A percentile compares a stretch with the other conserved stretches of the same genome.
Conservation (phyloP, 2,113 vertebrate species). For the Notiomystis cincta region DNA sequence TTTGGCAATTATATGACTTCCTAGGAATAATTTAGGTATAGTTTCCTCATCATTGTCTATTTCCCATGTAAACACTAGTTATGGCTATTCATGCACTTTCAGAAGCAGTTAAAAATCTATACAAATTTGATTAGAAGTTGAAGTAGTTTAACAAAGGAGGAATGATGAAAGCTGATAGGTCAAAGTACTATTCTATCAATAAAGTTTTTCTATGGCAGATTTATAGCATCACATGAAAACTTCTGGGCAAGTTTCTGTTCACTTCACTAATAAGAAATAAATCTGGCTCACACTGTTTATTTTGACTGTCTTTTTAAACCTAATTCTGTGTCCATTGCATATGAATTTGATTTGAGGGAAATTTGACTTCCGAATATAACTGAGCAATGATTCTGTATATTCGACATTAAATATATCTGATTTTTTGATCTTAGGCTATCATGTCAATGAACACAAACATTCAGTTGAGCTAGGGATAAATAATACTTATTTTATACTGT, state of each 20-base stretch:
- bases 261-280: constrained; percentile 23
- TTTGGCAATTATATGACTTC: not conserved
- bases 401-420: not conserved
- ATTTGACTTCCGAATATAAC: not conserved
- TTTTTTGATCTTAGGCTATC: not conserved
- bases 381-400: not conserved
- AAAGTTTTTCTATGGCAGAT: not conserved
- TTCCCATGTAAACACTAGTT: not conserved
- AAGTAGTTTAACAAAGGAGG: not conserved
- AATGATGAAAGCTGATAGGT: not conserved
- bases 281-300: not conserved
- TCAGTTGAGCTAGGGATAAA: not conserved
- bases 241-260: not conserved
- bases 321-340: not conserved
- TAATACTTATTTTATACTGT: not conserved
- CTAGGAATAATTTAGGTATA: not conserved
- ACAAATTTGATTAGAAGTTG: not conserved
- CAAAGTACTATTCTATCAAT: not conserved
- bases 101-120: not conserved
- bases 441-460: rapidly evolving
- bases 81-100: not conserved
- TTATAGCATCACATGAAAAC: not conserved
- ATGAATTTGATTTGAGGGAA: not conserved
- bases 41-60: not conserved
- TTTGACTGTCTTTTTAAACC: not conserved